phyloP scores from a whole-genome alignment of 2,888 invertebrate genomes.

The Troides oblongomaculatus region DNA sequence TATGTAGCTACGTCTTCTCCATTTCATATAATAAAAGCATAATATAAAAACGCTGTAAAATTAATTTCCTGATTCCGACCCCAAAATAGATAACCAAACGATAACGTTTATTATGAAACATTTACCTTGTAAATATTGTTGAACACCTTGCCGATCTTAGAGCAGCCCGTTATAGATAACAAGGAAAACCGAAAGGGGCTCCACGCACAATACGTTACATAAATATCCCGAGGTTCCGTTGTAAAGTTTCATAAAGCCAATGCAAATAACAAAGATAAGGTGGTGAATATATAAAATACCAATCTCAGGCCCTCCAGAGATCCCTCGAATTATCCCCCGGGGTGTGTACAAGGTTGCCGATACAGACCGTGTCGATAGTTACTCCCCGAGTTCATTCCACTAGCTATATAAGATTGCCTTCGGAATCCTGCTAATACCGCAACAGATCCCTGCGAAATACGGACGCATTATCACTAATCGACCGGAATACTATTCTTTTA shows the following conservation, averaged over 20 bases:
- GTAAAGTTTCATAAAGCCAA: slow-evolving; percentile 25
- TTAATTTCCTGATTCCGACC: not conserved
- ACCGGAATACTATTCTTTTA: not conserved
- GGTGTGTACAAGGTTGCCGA: slow-evolving; percentile 32
- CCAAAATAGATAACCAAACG: not conserved
- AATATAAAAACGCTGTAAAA: not conserved
- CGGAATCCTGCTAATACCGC: slow-evolving; percentile 37
- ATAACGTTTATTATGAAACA: not conserved
- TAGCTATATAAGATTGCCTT: slow-evolving; percentile 32
- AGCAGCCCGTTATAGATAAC: slow-evolving; percentile 14
- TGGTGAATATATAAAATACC: slow-evolving; percentile 30
- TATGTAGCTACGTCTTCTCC: no score
- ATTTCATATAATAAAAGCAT: not conserved
- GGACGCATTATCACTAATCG: slow-evolving; percentile 17
- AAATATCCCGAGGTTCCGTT: slow-evolving; percentile 16
- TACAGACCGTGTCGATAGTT: slow-evolving; percentile 34
- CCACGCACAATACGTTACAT: slow-evolving; percentile 15
- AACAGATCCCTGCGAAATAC: slow-evolving; percentile 38
- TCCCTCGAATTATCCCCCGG: slow-evolving; percentile 32
- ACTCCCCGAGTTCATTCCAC: slow-evolving; percentile 34
- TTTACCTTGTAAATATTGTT: slow-evolving; percentile 7
- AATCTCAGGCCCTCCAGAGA: slow-evolving; percentile 26
- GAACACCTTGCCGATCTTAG: slow-evolving; percentile 7
- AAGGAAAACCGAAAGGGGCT: slow-evolving; percentile 14
- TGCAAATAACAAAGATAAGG: slow-evolving; percentile 29